A percentile compares a stretch with the other conserved stretches of the same genome.
phyloP scores from a whole-genome alignment of 1,140 invertebrate species.

The Aphelinus certus region DNA sequence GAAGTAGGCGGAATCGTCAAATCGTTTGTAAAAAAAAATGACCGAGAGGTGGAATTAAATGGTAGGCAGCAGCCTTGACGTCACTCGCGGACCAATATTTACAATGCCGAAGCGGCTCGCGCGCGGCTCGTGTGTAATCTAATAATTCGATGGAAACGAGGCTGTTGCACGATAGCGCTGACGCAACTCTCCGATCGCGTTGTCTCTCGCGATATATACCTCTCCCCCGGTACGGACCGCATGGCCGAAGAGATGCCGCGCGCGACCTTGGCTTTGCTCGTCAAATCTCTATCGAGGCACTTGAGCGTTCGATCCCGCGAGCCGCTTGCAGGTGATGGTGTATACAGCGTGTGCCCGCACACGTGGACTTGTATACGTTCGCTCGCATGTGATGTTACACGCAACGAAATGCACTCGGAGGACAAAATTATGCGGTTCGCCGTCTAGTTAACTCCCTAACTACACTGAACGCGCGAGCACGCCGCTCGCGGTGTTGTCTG shows the following conservation, averaged over 20 bases:
- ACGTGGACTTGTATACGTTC: neutral
- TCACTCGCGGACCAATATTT: slow-evolving; percentile 22
- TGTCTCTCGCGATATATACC: neutral
- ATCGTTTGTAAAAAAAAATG: too few species aligned
- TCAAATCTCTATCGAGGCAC: slow-evolving; percentile 48
- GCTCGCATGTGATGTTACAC: neutral
- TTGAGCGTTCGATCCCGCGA: slow-evolving; percentile 5
- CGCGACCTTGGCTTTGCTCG: slow-evolving; percentile 54
- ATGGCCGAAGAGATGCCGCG: slow-evolving; percentile 42
- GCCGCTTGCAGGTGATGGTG: neutral
- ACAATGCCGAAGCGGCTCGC: neutral
- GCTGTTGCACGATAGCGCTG: slow-evolving; percentile 20
- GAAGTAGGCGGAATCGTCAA: too few species aligned
- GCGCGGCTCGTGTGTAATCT: slow-evolving; percentile 43
- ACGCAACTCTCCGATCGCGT: neutral
- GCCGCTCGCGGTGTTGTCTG: too few species aligned
- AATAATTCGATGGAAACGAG: slow-evolving; percentile 50
- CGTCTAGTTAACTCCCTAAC: too few species aligned
- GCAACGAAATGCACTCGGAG: too few species aligned
- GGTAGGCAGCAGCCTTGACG: neutral
- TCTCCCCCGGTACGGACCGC: slow-evolving; percentile 3
- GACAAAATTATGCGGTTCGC: too few species aligned
- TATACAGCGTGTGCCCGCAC: neutral
- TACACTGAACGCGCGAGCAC: too few species aligned
- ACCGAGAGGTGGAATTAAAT: too few species aligned